These are phyloP conservation scores for Alces alces DNA, from an alignment of 2,113 vertebrate species.

Conservation along the genomic window DNA sequence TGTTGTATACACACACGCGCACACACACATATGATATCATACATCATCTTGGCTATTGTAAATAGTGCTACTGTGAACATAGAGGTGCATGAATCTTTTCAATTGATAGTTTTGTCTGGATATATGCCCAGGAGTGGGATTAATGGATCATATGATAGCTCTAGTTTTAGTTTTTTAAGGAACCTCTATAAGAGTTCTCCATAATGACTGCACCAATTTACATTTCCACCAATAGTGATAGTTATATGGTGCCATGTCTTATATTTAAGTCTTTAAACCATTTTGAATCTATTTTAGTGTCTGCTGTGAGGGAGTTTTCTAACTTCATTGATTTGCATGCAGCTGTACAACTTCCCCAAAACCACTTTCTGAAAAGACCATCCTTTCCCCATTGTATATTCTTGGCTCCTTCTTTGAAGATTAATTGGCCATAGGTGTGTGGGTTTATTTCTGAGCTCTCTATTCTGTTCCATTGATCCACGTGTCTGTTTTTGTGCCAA, in stretches of 20 bases:
- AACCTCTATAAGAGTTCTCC: not conserved
- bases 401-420: not conserved
- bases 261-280: not conserved
- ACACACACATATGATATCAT: not conserved
- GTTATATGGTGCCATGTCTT: not conserved
- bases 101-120: not conserved
- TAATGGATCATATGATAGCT: not conserved
- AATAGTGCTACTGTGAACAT: not conserved
- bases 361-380: not conserved
- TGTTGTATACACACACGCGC: not conserved
- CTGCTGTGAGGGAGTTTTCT: not conserved
- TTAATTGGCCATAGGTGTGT: not conserved
- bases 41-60: not conserved
- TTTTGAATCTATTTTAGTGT: not conserved
- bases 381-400: not conserved
- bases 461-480: not conserved
- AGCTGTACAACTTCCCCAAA: not conserved
- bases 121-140: not conserved
- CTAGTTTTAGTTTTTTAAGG: not conserved
- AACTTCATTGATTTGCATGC: not conserved
- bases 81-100: not conserved
- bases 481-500: not conserved
- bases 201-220: not conserved
- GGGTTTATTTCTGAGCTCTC: not conserved
- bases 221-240: not conserved